A percentile compares a stretch with the other conserved stretches of the same genome.
Conservation (phyloP, 2,888 invertebrate genomes). For the Mallateleia sp. region DNA sequence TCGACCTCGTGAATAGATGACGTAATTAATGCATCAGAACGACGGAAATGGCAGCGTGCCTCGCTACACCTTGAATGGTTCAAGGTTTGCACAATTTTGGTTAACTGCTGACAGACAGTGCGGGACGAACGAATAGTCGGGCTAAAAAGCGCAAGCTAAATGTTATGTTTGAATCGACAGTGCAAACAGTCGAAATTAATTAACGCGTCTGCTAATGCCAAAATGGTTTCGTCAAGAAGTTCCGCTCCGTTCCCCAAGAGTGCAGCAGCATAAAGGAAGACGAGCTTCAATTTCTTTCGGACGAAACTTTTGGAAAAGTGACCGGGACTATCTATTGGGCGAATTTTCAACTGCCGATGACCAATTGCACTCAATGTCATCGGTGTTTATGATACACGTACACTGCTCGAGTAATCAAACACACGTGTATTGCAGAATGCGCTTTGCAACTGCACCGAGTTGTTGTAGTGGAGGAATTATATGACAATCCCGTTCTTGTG, state of each 20-base stretch:
- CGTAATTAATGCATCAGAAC: slow-evolving; percentile 65
- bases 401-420: too few relatives aligned
- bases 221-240: slow-evolving; percentile 27
- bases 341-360: not conserved
- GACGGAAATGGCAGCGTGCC: slow-evolving; percentile 51
- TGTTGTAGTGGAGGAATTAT: slow-evolving; percentile 70
- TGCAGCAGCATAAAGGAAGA: not conserved
- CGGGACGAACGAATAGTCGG: slow-evolving; percentile 46
- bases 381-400: slow-evolving; percentile 45
- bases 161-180: slow-evolving; percentile 85
- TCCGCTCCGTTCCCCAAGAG: not conserved
- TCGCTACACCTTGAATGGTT: slow-evolving; percentile 61
- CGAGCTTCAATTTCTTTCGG: not conserved
- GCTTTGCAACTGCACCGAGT: slow-evolving; percentile 55
- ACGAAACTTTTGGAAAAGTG: too few relatives aligned
- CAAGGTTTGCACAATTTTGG: slow-evolving; percentile 73
- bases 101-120: slow-evolving; percentile 67
- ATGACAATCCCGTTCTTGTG: slow-evolving; percentile 74
- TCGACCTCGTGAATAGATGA: slow-evolving; percentile 59
- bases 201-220: slow-evolving; percentile 73
- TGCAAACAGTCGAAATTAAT: slow-evolving; percentile 85
- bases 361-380: slow-evolving; percentile 6
- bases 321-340: too few relatives aligned
- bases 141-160: slow-evolving; percentile 83
- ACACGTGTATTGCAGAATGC: slow-evolving; percentile 57